These are phyloP conservation scores for Herpetotheres cachinnans DNA, from an alignment of 2,113 vertebrate genomes.

Conservation along the genomic window DNA sequence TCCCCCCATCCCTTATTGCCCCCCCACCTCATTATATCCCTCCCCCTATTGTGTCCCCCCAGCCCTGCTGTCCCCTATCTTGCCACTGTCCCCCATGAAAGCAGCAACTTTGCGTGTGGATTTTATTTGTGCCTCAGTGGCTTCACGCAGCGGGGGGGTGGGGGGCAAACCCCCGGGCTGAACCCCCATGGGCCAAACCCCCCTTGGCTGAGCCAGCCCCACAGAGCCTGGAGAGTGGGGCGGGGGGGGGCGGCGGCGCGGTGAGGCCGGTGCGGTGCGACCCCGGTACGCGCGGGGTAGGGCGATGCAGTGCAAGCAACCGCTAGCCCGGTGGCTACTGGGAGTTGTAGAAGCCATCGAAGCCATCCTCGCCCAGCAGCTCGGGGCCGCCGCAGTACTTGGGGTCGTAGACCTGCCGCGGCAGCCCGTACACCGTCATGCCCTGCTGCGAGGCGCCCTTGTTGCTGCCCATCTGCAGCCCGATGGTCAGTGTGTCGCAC, in stretches of 20 bases:
- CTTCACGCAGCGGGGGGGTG: background rate
- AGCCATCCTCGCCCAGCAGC: conserved; percentile 58
- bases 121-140: background rate
- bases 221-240: no score
- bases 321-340: conserved; percentile 66
- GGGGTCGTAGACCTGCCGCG: conserved; percentile 91
- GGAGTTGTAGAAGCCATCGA: conserved; percentile 83
- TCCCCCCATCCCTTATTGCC: background rate
- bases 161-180: background rate
- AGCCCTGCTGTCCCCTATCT: background rate
- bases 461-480: conserved; percentile 96
- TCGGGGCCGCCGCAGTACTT: conserved; percentile 83
- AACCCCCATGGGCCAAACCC: background rate
- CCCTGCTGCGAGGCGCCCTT: conserved; percentile 90
- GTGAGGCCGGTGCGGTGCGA: background rate
- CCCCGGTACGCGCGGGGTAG: background rate
- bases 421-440: conserved; percentile 94
- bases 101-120: background rate
- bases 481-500: conserved; percentile 86
- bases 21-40: background rate
- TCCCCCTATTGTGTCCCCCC: no score
- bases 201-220: background rate
- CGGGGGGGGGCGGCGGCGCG: background rate
- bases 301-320: background rate
- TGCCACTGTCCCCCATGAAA: no score